Evolutionary conservation across 1,140 invertebrate species (phyloP), one percentile per base, ranked within the genome.

Genomic region (Medauroidea extradentata): DNA sequence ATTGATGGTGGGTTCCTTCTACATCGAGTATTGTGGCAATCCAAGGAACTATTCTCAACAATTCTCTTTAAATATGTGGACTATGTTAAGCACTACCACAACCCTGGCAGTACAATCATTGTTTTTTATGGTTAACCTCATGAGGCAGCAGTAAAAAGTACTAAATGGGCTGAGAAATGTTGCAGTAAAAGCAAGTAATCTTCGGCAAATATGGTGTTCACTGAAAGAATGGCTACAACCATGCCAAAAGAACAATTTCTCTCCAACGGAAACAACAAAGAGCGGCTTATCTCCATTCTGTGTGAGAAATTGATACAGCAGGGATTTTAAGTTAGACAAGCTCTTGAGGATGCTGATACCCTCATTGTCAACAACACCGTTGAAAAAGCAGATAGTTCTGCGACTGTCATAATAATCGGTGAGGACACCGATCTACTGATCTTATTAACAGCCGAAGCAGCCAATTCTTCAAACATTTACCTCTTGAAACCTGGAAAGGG

Each of bases 1-100:
- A 58, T 65, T 18, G 62, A 68, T 53, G 62, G 65, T 39, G 65
- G 65, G 24, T 67, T 64, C 44, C 54, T 67, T 7, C 29, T 69
- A 11, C 65, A 66, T 41, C 58, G 27, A 53, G 53, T 67, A 21
- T 21, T 61, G 2, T 68, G 65, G 65, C 34, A 59, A 1, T 42
- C 52, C 41, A 53, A 65, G 25, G 39, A 29, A 62, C 49, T 7
- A 56, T 61, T 13, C n/a, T n/a, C 25, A 9, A 27, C 4, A 1
- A 63, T 66, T 53, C 23, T 18, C 8, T 7, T 46, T 13, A 50
- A 25, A 19, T 68, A 68, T 43, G 24, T 63, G 11, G 16, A 18
- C 43, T 68, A 66, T 39, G 54, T 63, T n/a, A 18, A 43, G 29
- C 61, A 53, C 59, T 19, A 53, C 63, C n/a, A n/a, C n/a, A n/a